Percentiles rank a stretch among this genome's conserved stretches.
These are phyloP conservation scores for Pseudorhombus dupliciocellatus DNA, from an alignment of 2,113 vertebrate species.

Conservation along the genomic window DNA sequence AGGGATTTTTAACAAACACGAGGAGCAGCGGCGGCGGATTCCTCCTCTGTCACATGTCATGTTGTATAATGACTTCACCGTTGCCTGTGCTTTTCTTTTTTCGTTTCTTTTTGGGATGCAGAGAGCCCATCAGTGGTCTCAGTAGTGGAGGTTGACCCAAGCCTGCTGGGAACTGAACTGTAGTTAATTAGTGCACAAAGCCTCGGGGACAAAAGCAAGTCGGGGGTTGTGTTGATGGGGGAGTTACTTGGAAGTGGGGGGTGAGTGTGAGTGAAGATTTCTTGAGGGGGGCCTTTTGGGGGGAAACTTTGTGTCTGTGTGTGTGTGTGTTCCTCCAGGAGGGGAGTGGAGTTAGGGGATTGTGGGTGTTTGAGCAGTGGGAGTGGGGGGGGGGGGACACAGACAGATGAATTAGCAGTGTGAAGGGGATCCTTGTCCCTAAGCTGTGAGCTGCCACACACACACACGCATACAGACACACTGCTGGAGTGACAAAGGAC, in stretches of 20 bases:
- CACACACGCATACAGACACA: neutral
- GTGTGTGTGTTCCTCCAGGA: slow-evolving; percentile 51
- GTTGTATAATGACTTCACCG: slow-evolving; percentile 12
- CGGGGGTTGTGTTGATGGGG: slow-evolving; percentile 34
- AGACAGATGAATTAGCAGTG: slow-evolving; percentile 70
- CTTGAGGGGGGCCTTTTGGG: slow-evolving; percentile 28
- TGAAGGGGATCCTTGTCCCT: slow-evolving; percentile 74
- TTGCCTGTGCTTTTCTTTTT: neutral
- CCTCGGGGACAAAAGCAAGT: slow-evolving; percentile 63
- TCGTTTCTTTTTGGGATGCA: slow-evolving; percentile 51
- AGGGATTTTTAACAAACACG: slow-evolving; percentile 37
- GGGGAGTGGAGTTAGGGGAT: neutral
- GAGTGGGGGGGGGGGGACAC: slow-evolving; percentile 39
- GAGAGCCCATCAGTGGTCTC: slow-evolving; percentile 66
- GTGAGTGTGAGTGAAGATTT: slow-evolving; percentile 20
- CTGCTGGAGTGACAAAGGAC: slow-evolving; percentile 56
- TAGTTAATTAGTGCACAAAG: slow-evolving; percentile 81
- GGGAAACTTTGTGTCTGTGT: slow-evolving; percentile 40
- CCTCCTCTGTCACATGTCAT: slow-evolving; percentile 6
- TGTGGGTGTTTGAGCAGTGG: slow-evolving; percentile 31
- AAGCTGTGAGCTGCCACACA: slow-evolving; percentile 43
- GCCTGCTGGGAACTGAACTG: slow-evolving; percentile 80
- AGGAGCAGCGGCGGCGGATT: slow-evolving; percentile 7
- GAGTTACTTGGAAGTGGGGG: slow-evolving; percentile 30
- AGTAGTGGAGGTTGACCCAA: slow-evolving; percentile 62